phyloP scores from a whole-genome alignment of 1,140 invertebrate species.

The Aradophagus sp. region DNA sequence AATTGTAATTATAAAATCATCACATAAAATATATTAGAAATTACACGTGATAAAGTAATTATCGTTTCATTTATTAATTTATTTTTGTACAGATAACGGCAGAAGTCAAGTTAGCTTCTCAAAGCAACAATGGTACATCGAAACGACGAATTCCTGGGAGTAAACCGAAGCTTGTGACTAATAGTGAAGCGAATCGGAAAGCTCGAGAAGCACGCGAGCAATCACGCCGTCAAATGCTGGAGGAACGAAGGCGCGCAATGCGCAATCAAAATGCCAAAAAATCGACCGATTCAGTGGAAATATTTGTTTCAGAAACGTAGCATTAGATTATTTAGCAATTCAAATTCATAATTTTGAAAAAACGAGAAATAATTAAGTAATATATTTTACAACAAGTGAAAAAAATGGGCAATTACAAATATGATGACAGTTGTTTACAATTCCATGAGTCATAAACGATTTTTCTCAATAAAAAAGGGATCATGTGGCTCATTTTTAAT shows the following conservation, averaged over 20 bases:
- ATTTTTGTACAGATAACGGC: not conserved
- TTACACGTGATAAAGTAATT: too few relatives aligned
- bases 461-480: too few relatives aligned
- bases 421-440: not conserved
- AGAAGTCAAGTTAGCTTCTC: constrained; percentile 17
- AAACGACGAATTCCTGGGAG: constrained; percentile 27
- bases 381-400: not conserved
- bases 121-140: constrained; percentile 18
- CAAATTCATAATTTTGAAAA: too few relatives aligned
- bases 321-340: too few relatives aligned
- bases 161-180: constrained; percentile 71
- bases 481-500: too few relatives aligned
- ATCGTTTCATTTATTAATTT: too few relatives aligned
- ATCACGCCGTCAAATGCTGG: constrained; percentile 85
- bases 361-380: not conserved
- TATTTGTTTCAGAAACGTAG: constrained; percentile 78
- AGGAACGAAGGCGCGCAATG: constrained; percentile 83
- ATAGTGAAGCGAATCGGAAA: constrained; percentile 74
- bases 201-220: constrained; percentile 82
- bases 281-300: constrained; percentile 76
- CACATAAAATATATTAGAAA: too few relatives aligned
- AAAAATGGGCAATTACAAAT: not conserved
- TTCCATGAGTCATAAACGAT: too few relatives aligned
- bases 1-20: too few relatives aligned
- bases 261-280: constrained; percentile 71